Percentiles rank a stretch among this genome's conserved stretches.
phyloP scores from a whole-genome alignment of 2,888 invertebrate species.

The Brachyptera putata region DNA sequence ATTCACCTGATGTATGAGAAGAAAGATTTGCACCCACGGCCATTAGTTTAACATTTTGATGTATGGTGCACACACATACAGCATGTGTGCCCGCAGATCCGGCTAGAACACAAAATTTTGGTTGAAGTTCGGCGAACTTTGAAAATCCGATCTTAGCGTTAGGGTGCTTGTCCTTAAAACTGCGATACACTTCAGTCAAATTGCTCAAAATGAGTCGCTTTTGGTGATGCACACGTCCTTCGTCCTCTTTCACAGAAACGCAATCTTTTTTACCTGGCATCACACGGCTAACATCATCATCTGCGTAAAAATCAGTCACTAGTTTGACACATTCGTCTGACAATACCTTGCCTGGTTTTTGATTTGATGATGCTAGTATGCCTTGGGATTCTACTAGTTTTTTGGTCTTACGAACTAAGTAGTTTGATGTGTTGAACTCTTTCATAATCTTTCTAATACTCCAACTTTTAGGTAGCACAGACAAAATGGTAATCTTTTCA shows the following conservation, averaged over 20 bases:
- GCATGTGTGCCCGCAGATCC: constrained; percentile 9
- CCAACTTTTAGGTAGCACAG: constrained; percentile 17
- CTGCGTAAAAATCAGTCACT: not conserved
- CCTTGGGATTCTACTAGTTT: not conserved
- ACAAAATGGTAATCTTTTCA: constrained; percentile 3
- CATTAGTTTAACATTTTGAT: constrained; percentile 5
- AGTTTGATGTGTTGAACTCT: constrained; percentile 5
- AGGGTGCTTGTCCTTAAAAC: not conserved
- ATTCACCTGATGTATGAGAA: not conserved
- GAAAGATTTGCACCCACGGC: not conserved
- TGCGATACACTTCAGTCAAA: not conserved
- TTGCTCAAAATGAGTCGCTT: constrained; percentile 1
- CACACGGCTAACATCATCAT: not conserved
- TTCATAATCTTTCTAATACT: not conserved
- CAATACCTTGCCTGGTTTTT: not conserved
- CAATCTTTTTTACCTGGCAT: constrained; percentile 7
- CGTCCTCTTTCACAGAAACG: not conserved
- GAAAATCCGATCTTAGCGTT: constrained; percentile 5
- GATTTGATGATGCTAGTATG: not conserved
- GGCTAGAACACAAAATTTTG: constrained; percentile 18
- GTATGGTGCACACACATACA: constrained; percentile 13
- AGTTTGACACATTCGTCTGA: not conserved
- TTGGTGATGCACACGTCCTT: not conserved
- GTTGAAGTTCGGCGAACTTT: constrained; percentile 16
- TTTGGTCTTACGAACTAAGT: not conserved